These are phyloP conservation scores for Drosophila prostipennis DNA, from an alignment of 2,888 invertebrate genomes.

Conservation along the genomic window DNA sequence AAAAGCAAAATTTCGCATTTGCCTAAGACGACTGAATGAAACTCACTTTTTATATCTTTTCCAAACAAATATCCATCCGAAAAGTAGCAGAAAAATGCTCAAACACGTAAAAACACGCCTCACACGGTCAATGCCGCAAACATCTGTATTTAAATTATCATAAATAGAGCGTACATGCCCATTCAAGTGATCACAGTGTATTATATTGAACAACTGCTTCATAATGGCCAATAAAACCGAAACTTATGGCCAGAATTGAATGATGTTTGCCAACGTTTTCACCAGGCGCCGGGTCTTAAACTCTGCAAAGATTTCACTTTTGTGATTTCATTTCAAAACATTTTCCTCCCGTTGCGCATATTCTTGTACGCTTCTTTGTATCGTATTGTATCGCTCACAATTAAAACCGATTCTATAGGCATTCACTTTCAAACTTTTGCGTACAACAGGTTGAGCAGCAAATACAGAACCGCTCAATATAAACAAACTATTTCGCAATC, in stretches of 20 bases:
- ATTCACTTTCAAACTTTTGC: conserved; percentile 37
- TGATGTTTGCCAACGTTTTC: conserved; percentile 17
- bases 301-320: conserved; percentile 25
- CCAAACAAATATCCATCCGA: conserved; percentile 59
- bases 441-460: conserved; percentile 34
- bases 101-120: conserved; percentile 66
- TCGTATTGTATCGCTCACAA: neutral
- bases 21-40: too few relatives aligned
- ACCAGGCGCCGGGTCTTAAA: conserved; percentile 13
- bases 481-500: conserved; percentile 71
- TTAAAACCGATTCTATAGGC: conserved; percentile 22
- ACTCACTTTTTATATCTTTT: conserved; percentile 69
- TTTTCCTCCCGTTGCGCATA: conserved; percentile 22
- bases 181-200: conserved; percentile 70
- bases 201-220: conserved; percentile 54
- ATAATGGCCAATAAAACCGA: conserved; percentile 42
- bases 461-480: conserved; percentile 53
- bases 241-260: conserved; percentile 22
- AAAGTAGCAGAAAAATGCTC: conserved; percentile 56
- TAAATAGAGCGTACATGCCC: conserved; percentile 51
- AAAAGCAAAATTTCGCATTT: neutral
- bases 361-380: neutral
- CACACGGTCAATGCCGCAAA: conserved; percentile 68
- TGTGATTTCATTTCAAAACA: conserved; percentile 23
- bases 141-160: conserved; percentile 71